A percentile compares a stretch with the other conserved stretches of the same genome.
Evolutionary conservation across 2,888 invertebrate species (phyloP).

Genomic region (Noctuana brunneofusca): DNA sequence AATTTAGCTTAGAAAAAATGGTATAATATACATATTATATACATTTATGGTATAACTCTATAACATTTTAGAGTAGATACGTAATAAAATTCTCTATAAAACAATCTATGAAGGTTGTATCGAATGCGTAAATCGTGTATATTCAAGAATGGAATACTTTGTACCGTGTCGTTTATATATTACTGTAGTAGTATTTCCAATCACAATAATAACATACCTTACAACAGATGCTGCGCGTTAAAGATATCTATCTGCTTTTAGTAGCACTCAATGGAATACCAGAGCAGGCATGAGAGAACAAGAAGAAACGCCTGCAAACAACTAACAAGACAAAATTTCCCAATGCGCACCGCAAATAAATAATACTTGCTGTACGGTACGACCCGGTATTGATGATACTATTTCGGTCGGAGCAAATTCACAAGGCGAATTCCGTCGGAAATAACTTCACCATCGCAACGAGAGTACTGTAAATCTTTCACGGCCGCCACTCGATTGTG

Average conservation of each 20-base stretch:
- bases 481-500: conserved; percentile 65
- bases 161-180: not conserved
- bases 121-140: too few relatives aligned
- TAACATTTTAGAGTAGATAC: too few relatives aligned
- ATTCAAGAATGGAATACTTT: not conserved
- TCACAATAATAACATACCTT: not conserved
- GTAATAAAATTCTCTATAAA: too few relatives aligned
- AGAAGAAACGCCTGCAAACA: not conserved
- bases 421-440: conserved; percentile 76
- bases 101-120: too few relatives aligned
- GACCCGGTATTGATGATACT: conserved; percentile 54
- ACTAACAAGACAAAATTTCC: conserved; percentile 45
- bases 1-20: too few relatives aligned
- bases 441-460: conserved; percentile 71
- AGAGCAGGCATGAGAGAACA: conserved; percentile 8
- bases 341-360: conserved; percentile 34
- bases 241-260: not conserved
- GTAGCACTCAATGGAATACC: conserved; percentile 10
- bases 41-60: too few relatives aligned
- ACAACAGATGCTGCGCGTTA: not conserved
- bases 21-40: too few relatives aligned
- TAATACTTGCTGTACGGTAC: conserved; percentile 51
- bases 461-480: conserved; percentile 69
- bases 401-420: conserved; percentile 75
- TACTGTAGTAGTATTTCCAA: not conserved